phyloP scores from a whole-genome alignment of 2,113 vertebrate genomes.

The Podiceps cristatus region DNA sequence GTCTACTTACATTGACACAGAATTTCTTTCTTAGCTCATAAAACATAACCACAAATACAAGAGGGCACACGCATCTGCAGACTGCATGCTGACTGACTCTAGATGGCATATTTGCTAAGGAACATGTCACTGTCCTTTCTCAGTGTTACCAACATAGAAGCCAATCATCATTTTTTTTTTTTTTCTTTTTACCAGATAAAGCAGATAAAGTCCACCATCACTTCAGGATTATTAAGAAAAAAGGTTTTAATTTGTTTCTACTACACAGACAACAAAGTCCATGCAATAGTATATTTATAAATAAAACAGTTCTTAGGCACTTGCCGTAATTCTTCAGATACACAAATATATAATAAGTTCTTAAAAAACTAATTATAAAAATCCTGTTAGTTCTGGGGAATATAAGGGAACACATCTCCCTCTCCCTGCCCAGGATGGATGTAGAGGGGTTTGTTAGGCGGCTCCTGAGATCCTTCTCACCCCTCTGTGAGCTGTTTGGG shows the following conservation, averaged over 20 bases:
- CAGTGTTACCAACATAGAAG: background rate
- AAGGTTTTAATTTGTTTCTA: background rate
- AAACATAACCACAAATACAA: background rate
- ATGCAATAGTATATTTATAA: background rate
- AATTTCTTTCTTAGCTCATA: background rate
- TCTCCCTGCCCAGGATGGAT: too few relatives aligned
- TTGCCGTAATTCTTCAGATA: background rate
- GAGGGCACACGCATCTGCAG: fast-evolving
- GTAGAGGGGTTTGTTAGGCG: too few relatives aligned
- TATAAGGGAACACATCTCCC: too few relatives aligned
- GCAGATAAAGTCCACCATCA: background rate
- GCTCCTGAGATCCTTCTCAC: too few relatives aligned
- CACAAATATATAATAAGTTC: background rate
- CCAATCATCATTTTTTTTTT: background rate
- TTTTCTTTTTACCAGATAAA: background rate
- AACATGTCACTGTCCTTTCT: background rate
- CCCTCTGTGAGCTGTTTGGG: too few relatives aligned
- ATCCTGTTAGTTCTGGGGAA: background rate
- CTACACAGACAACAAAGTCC: background rate
- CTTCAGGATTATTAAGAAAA: background rate
- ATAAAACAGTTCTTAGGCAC: background rate
- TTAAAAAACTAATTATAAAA: background rate
- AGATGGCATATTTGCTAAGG: background rate
- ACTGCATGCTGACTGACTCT: background rate
- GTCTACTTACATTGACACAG: background rate